Conservation (phyloP, 2,797 vertebrate species). For the Trichosurus vulpecula region DNA sequence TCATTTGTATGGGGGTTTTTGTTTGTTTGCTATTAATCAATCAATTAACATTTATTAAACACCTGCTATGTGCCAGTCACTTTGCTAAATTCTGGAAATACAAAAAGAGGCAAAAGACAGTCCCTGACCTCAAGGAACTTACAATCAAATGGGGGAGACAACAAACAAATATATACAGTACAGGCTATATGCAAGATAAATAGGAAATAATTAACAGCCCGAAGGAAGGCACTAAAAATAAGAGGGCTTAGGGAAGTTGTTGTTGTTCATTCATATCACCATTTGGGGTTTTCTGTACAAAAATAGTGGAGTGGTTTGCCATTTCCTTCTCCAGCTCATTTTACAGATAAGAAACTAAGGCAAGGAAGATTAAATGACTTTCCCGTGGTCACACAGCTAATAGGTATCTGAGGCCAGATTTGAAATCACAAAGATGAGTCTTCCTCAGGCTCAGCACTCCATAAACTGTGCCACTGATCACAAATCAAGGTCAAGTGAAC, state of each 20-base stretch:
- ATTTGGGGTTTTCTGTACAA: not conserved
- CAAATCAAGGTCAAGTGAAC: not conserved
- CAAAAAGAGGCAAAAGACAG: not conserved
- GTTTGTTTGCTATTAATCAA: not conserved
- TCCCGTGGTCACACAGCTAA: not conserved
- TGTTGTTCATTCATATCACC: not conserved
- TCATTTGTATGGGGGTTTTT: not conserved
- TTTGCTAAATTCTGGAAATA: not conserved
- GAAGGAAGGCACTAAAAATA: not conserved
- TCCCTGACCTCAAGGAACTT: not conserved
- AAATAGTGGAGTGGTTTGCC: not conserved
- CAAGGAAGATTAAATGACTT: not conserved
- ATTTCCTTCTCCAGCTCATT: not conserved
- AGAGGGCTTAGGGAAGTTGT: not conserved
- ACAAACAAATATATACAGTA: not conserved
- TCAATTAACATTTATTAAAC: not conserved
- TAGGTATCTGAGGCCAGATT: not conserved
- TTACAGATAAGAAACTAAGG: not conserved
- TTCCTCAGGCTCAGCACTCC: not conserved
- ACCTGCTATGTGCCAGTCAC: not conserved
- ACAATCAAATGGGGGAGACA: not conserved
- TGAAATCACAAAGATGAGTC: not conserved
- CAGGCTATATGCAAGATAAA: not conserved
- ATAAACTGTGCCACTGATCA: not conserved
- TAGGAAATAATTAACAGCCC: not conserved